Base-by-base conservation (phyloP, 2,113 vertebrate genomes). In the Cyanoderma ruficeps region DNA sequence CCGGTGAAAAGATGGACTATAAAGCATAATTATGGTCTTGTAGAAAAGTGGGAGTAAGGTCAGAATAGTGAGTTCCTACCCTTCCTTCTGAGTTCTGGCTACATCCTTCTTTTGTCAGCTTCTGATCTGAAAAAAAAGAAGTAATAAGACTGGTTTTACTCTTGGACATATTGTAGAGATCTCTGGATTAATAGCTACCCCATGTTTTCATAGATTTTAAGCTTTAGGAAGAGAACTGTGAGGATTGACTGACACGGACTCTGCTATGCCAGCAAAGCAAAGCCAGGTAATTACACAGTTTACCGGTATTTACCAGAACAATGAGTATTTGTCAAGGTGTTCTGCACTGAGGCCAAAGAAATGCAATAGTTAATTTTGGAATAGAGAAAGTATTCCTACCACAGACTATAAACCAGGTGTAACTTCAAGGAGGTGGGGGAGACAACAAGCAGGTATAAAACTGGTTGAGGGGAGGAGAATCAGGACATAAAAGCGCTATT, bases 391-490 rank as follows among this genome's bases (percentile, higher is more conserved):
- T 37, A 39, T 91, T 93, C 46, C 41, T 83, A 33, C 28, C 35
- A 65, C 25, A 28, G 0, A 15, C 52, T 69, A 47, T 74, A 95
- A 96, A 65, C 50, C 79, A 92, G 49, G 72, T 81, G 61, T 87
- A 85, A 53, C 65, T 87, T 90, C 52, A 93, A 60, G 82, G 56
- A 90, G 37, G 63, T 56, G 22, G 27, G 56, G 57, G 24, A 77
- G 35, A 68, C 71, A 93, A 67, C 55, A 95, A 85, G 49, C 64
- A 92, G 61, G 50, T 93, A 65, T 83, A 91, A 85, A 96, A 87
- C 56, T 64, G 52, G 47, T 86, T 57, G 42, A 86, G 68, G 16
- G 42, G 35, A 93, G 63, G 64, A 93, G 95, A 93, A 90, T 83
- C 59, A 49, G 79, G 35, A 77, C 90, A 83, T 86, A 56, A 94